Percentiles rank a stretch among this genome's conserved stretches.
Evolutionary conservation across 2,888 invertebrate species (phyloP).

Genomic region (Pseudolycoriella hygida): DNA sequence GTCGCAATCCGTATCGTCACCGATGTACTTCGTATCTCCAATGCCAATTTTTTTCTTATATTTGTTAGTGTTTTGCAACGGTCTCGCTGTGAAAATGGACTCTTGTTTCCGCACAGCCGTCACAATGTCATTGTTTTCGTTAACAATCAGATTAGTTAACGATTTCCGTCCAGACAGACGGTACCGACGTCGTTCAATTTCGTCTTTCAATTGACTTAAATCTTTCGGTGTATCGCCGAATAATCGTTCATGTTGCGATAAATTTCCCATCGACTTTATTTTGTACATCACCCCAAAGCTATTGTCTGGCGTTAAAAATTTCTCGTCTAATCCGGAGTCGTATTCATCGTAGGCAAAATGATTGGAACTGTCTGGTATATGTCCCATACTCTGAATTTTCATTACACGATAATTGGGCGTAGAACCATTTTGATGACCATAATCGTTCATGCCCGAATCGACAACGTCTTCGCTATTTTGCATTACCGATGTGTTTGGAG

Average conservation of each 20-base stretch:
- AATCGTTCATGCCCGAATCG: constrained; percentile 20
- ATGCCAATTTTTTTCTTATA: constrained; percentile 17
- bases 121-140: background rate
- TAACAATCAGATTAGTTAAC: constrained; percentile 5
- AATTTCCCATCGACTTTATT: constrained; percentile 28
- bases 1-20: constrained; percentile 19
- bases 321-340: constrained; percentile 26
- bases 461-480: constrained; percentile 10
- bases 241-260: constrained; percentile 14
- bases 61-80: background rate
- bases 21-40: constrained; percentile 29
- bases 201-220: constrained; percentile 8
- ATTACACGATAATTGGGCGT: constrained; percentile 5
- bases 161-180: constrained; percentile 4
- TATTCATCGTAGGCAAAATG: constrained; percentile 15
- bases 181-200: constrained; percentile 9
- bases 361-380: background rate
- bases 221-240: constrained; percentile 10
- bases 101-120: background rate
- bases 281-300: constrained; percentile 15
- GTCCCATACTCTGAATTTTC: constrained; percentile 6
- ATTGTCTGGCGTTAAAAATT: constrained; percentile 21
- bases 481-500: constrained; percentile 23
- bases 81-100: constrained; percentile 6
- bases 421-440: constrained; percentile 7